A percentile compares a stretch with the other conserved stretches of the same genome.
Conservation (phyloP, 2,113 vertebrate species). For the Dasyurus viverrinus region DNA sequence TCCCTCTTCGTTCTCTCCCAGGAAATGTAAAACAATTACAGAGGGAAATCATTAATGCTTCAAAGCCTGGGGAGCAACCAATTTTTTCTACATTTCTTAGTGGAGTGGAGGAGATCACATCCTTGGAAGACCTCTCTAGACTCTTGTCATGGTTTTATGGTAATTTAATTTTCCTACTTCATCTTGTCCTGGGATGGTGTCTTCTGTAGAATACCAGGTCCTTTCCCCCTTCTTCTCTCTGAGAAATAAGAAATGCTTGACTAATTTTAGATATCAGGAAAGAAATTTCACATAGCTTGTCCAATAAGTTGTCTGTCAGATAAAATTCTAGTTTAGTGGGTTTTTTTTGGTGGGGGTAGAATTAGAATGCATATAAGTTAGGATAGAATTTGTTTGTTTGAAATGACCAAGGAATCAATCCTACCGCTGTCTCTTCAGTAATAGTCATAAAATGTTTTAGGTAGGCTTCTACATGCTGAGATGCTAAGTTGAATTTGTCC, state of each 20-base stretch:
- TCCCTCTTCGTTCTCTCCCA: background rate
- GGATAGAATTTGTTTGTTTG: background rate
- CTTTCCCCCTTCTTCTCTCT: slow-evolving; percentile 1
- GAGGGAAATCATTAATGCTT: background rate
- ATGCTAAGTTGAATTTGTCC: background rate
- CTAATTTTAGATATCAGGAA: background rate
- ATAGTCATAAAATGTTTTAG: background rate
- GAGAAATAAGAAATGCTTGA: background rate
- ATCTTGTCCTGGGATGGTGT: background rate
- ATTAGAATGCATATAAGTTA: background rate
- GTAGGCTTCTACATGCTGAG: background rate
- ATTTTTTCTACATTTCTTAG: background rate
- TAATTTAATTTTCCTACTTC: background rate
- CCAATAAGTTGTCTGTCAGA: background rate
- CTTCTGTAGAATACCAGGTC: background rate
- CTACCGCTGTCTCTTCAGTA: background rate
- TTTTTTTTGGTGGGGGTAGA: background rate
- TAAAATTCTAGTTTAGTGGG: background rate
- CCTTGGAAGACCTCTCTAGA: background rate
- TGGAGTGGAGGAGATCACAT: background rate
- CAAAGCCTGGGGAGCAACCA: background rate
- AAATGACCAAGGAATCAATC: background rate
- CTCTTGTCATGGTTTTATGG: background rate
- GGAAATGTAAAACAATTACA: background rate
- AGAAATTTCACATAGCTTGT: background rate